These are phyloP conservation scores for Grapholita molesta DNA, from an alignment of 1,140 invertebrate species.

Conservation along the genomic window DNA sequence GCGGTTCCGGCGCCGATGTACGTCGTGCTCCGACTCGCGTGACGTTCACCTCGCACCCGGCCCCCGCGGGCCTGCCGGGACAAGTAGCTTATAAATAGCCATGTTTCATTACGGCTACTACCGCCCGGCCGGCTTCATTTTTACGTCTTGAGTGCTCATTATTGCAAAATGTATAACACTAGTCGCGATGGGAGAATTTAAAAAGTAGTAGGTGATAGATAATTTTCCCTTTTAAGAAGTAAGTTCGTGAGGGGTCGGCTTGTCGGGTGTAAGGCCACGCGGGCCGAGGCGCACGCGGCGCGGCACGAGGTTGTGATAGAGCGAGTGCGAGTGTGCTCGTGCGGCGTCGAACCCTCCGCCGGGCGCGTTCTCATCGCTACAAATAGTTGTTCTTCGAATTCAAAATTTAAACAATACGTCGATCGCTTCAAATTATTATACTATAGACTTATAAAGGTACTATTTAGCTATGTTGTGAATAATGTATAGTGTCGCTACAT, in stretches of 20 bases:
- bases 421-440: constrained; percentile 66
- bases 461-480: constrained; percentile 65
- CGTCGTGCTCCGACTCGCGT: constrained; percentile 20
- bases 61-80: not conserved
- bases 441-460: constrained; percentile 60
- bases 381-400: constrained; percentile 54
- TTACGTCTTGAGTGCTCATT: not conserved
- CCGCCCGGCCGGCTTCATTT: not conserved
- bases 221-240: not conserved
- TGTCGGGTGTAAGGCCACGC: not conserved
- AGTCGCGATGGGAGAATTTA: not conserved
- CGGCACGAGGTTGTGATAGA: constrained; percentile 19
- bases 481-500: constrained; percentile 31
- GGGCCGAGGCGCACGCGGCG: constrained; percentile 11
- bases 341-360: constrained; percentile 16
- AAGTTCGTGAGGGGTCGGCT: not conserved
- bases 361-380: constrained; percentile 24
- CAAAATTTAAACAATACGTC: constrained; percentile 57
- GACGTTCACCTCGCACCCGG: constrained; percentile 18
- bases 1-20: constrained; percentile 28
- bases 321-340: constrained; percentile 31
- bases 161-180: not conserved
- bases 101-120: not conserved
- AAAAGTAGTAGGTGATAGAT: not conserved
- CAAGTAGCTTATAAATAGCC: not conserved